Evolutionary conservation across 2,888 invertebrate genomes (phyloP).

Genomic region (Sipunculus nudus): DNA sequence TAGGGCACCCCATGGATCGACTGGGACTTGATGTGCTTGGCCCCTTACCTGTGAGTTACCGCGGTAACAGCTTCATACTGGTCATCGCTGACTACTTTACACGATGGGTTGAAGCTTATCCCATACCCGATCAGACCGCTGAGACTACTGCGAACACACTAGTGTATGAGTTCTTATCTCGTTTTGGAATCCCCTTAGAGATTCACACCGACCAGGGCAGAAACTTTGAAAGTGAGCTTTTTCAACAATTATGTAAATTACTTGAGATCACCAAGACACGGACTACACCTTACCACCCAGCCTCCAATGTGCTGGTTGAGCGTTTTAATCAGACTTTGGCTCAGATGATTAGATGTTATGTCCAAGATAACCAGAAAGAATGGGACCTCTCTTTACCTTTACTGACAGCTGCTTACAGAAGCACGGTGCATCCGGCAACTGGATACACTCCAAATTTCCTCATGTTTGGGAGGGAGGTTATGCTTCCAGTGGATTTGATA

Average conservation of each 20-base stretch:
- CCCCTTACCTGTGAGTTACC: not conserved
- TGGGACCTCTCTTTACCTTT: too few species aligned
- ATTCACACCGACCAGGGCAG: not conserved
- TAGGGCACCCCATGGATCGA: not conserved
- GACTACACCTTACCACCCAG: not conserved
- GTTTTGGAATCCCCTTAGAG: not conserved
- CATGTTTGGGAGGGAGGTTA: too few species aligned
- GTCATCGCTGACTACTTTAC: constrained; percentile 1
- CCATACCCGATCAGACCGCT: not conserved
- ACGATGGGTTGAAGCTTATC: not conserved
- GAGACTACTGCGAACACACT: not conserved
- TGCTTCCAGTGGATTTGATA: too few species aligned
- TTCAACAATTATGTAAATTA: not conserved
- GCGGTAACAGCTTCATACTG: not conserved
- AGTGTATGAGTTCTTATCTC: not conserved
- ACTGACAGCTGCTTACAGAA: too few species aligned
- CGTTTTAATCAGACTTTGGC: too few species aligned
- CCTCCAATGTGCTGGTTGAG: not conserved
- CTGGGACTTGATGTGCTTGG: constrained; percentile 2
- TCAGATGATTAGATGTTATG: too few species aligned
- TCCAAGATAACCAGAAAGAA: too few species aligned
- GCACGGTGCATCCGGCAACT: too few species aligned
- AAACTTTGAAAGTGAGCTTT: not conserved
- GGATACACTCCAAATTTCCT: too few species aligned
- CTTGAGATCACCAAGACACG: not conserved